These are phyloP conservation scores for Papilio polytes DNA, from an alignment of 1,140 invertebrate genomes.

Conservation along the genomic window DNA sequence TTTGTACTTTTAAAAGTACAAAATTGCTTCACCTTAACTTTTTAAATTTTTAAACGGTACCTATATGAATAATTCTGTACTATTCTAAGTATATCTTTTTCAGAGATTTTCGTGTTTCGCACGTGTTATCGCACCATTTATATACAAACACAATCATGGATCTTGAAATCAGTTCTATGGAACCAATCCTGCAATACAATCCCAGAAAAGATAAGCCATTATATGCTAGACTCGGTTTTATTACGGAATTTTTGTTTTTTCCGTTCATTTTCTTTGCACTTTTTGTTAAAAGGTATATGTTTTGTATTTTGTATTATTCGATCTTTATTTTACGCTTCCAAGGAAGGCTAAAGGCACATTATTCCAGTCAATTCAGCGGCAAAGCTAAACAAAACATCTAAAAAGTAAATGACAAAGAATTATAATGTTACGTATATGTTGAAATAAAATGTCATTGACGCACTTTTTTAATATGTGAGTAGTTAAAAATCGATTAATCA, in stretches of 20 bases:
- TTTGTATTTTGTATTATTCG: neutral
- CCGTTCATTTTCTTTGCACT: constrained; percentile 61
- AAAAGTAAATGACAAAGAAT: too few relatives aligned
- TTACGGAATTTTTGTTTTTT: constrained; percentile 60
- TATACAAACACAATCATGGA: constrained; percentile 92
- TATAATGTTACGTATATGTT: too few relatives aligned
- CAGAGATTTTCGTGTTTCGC: constrained; percentile 90
- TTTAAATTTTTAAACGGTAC: neutral
- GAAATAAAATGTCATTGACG: too few relatives aligned
- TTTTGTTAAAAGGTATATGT: constrained; percentile 62
- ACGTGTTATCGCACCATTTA: constrained; percentile 91
- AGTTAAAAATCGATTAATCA: constrained; percentile 19
- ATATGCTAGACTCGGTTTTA: constrained; percentile 53
- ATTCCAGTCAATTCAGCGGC: too few relatives aligned
- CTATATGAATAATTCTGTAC: too few relatives aligned
- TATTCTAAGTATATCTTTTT: constrained; percentile 47
- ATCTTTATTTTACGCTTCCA: too few relatives aligned
- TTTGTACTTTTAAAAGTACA: too few relatives aligned
- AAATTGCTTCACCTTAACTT: neutral
- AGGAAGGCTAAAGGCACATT: too few relatives aligned
- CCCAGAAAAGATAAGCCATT: constrained; percentile 78
- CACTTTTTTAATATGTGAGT: too few relatives aligned
- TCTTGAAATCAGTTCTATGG: constrained; percentile 88
- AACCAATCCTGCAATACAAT: constrained; percentile 89
- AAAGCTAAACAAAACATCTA: too few relatives aligned